Conservation (phyloP, 2,797 vertebrate species). For the Gallinago stenura region DNA sequence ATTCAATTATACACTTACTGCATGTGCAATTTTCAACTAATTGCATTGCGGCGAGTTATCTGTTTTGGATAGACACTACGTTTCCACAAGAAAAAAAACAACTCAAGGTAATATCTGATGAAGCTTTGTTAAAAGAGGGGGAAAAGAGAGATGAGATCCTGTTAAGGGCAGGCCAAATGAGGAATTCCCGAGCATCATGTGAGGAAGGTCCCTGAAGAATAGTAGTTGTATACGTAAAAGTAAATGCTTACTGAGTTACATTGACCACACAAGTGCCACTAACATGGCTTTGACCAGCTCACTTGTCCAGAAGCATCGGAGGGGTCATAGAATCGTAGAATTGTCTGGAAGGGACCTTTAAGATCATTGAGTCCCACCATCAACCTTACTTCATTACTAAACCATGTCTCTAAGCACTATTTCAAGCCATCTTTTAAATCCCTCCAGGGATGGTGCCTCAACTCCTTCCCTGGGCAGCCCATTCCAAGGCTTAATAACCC, state of each 20-base stretch:
- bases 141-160: background rate
- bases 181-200: background rate
- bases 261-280: background rate
- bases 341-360: no score
- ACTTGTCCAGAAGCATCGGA: background rate
- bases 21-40: slow-evolving; percentile 68
- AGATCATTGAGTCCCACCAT: no score
- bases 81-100: slow-evolving; percentile 31
- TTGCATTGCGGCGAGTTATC: slow-evolving; percentile 60
- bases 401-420: no score
- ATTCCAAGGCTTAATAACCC: no score
- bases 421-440: no score
- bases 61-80: slow-evolving; percentile 37
- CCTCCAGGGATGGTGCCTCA: no score
- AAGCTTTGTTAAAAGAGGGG: background rate
- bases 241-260: background rate
- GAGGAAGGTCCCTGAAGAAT: background rate
- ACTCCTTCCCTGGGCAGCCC: no score
- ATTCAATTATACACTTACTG: slow-evolving; percentile 71
- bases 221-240: background rate
- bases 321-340: background rate
- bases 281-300: background rate
- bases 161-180: background rate
- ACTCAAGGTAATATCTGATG: background rate
- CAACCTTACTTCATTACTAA: no score